These are phyloP conservation scores for Notoglanidium macrostoma DNA, from an alignment of 2,797 vertebrate species.

Conservation along the genomic window DNA sequence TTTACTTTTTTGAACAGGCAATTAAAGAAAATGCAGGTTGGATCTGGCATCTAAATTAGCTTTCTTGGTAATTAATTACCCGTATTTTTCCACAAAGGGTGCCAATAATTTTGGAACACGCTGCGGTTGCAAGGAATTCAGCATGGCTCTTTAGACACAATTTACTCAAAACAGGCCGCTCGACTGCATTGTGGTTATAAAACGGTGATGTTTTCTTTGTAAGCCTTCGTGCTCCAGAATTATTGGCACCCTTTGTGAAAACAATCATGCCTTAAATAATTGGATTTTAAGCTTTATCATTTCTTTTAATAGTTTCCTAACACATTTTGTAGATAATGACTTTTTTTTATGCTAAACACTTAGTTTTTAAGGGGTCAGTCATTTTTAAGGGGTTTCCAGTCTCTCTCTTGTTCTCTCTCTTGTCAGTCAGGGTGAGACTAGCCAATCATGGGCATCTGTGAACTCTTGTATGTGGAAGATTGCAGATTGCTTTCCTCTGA, in stretches of 20 bases:
- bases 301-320: neutral
- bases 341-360: neutral
- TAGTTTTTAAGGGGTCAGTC: too few species aligned
- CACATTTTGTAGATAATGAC: neutral
- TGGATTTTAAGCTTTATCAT: neutral
- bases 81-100: neutral
- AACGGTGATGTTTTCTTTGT: neutral
- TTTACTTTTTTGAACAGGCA: neutral
- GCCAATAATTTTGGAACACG: neutral
- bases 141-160: neutral
- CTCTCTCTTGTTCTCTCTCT: neutral
- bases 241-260: slow-evolving; percentile 7
- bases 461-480: neutral
- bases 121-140: neutral
- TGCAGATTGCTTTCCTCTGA: neutral
- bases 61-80: neutral
- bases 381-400: neutral
- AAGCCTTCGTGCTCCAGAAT: neutral
- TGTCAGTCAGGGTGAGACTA: slow-evolving; percentile 4
- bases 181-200: neutral
- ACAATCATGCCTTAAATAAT: neutral
- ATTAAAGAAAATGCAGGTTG: neutral
- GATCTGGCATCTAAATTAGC: neutral
- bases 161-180: neutral
- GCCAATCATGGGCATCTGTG: neutral